Evolutionary conservation across 2,888 invertebrate genomes (phyloP), one percentile per base, ranked within the genome.

Genomic region (Nemotelus nigrinus): DNA sequence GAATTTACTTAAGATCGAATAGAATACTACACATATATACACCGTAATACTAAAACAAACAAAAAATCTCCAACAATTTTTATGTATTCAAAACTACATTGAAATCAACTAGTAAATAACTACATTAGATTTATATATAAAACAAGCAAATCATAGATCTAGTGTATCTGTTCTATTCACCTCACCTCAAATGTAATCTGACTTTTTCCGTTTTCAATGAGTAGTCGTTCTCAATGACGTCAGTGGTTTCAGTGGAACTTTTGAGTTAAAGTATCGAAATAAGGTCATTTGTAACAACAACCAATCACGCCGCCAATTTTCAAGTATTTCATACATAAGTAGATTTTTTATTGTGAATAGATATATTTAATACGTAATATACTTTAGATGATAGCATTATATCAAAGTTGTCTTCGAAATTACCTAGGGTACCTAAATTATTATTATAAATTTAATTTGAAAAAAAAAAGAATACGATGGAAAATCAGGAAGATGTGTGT

Each of bases 311-410:
- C 70, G 74, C 60, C 74, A 74, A 74, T 47, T 48, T 60, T 74
- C 41, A 74, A 60, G 63, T 63, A 48, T 63, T 63, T 63, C 63
- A 57, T 71, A 72, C 5, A 72, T 45, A 58, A 72, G 72, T 72
- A 72, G 72, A 72, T 60, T 72, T 72, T 72, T 72, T 72, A 72
- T 60, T 72, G 58, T 72, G 72, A 72, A 72, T 72, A 72, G 72
- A 60, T 45, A 60, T 60, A 72, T 58, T 47, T 60, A 41, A 58
- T 68, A 68, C 68, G 53, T 50, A 65, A 68, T 53, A 39, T 68
- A 50, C 25, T 25, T 25, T 25, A 25, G 25, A 25, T 25, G 25
- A 25, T 44, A 39, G 39, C 68, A 68, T 68, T 25, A 50, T 68
- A 68, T 50, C 53, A 48, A 68, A 50, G 10, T 68, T 41, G 68